phyloP scores from a whole-genome alignment of 2,113 vertebrate genomes.

The Takifugu flavidus region DNA sequence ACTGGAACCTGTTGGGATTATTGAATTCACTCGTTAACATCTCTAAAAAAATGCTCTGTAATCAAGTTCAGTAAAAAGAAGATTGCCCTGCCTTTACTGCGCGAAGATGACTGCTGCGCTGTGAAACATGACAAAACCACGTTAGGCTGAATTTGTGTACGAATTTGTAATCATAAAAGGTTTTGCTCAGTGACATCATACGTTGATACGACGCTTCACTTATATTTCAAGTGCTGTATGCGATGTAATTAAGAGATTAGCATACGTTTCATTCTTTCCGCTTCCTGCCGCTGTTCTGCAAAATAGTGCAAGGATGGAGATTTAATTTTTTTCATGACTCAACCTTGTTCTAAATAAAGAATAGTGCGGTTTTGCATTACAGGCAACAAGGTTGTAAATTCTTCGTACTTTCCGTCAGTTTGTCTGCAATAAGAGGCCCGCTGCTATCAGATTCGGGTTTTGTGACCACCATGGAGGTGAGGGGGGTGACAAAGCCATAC shows the following conservation, averaged over 20 bases:
- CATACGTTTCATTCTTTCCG: constrained; percentile 15
- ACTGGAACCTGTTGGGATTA: too few species aligned
- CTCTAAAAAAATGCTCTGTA: too few species aligned
- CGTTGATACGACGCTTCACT: too few species aligned
- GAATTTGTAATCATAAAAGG: too few species aligned
- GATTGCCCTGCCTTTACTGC: too few species aligned
- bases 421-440: constrained; percentile 77
- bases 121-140: background rate
- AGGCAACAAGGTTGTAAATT: background rate
- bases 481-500: constrained; percentile 87
- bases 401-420: constrained; percentile 76
- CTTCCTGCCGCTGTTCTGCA: constrained; percentile 46
- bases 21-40: too few species aligned
- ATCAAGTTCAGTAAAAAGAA: too few species aligned
- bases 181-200: too few species aligned
- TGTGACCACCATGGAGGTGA: constrained; percentile 92
- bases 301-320: background rate
- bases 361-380: too few species aligned
- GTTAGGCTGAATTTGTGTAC: background rate
- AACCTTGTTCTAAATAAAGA: background rate
- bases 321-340: background rate
- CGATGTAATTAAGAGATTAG: background rate
- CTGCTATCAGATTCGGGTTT: constrained; percentile 71
- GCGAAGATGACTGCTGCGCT: background rate
- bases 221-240: too few species aligned